Percentiles rank a stretch among this genome's conserved stretches.
Conservation (phyloP, 2,888 invertebrate genomes). For the Drosophila paramelanica region DNA sequence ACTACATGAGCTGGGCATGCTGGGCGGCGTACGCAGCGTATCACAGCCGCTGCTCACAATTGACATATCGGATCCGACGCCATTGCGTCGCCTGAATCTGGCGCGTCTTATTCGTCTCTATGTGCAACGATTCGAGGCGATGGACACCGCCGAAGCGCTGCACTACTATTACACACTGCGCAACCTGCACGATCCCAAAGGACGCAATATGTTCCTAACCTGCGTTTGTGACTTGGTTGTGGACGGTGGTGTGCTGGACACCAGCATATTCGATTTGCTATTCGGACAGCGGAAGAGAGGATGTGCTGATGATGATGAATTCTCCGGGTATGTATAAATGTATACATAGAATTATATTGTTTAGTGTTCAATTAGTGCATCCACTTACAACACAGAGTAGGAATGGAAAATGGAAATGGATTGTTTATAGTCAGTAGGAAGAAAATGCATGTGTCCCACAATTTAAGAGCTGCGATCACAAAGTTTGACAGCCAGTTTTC, state of each 20-base stretch:
- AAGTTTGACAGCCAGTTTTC: no score
- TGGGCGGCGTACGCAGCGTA: constrained; percentile 91
- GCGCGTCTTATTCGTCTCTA: constrained; percentile 94
- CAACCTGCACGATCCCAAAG: constrained; percentile 91
- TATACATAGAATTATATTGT: neutral
- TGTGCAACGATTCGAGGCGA: constrained; percentile 95
- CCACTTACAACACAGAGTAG: no score
- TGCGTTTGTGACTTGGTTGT: constrained; percentile 93
- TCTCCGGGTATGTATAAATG: constrained; percentile 27
- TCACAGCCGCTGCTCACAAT: constrained; percentile 91
- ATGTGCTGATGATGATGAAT: constrained; percentile 85
- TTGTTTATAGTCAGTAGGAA: no score
- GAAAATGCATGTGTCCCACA: no score
- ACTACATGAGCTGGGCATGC: constrained; percentile 92
- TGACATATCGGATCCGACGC: constrained; percentile 92
- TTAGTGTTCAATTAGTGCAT: no score
- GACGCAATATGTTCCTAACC: constrained; percentile 93
- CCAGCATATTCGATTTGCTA: constrained; percentile 91
- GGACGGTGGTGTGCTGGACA: constrained; percentile 87
- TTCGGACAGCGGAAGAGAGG: constrained; percentile 89
- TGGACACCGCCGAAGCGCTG: constrained; percentile 95
- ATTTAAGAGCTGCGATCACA: no score
- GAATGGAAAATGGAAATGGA: no score
- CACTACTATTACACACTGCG: constrained; percentile 91
- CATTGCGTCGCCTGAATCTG: constrained; percentile 93